A percentile compares a stretch with the other conserved stretches of the same genome.
Conservation (phyloP, 92 coral and sea anemone species). For the Palythoa grandis region DNA sequence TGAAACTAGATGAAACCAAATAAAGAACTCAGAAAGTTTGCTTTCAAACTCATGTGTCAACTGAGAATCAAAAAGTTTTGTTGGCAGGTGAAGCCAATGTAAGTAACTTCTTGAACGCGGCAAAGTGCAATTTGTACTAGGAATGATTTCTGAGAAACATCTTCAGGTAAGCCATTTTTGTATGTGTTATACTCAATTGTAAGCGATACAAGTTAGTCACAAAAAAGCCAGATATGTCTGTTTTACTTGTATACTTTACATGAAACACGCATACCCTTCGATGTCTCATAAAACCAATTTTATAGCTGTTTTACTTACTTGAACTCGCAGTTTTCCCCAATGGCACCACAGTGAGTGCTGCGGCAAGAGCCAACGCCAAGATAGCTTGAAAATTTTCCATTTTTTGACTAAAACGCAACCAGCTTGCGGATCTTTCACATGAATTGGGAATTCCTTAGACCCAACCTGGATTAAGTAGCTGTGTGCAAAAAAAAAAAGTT, state of each 20-base stretch:
- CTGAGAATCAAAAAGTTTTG: too few species aligned
- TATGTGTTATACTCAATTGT: too few species aligned
- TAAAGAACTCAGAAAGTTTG: neutral
- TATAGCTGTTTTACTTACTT: neutral
- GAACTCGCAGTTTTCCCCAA: neutral
- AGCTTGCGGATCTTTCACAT: neutral
- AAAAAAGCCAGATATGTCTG: neutral
- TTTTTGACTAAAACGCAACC: neutral
- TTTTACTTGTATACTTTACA: neutral
- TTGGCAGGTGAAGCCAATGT: too few species aligned
- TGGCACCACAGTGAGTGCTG: neutral
- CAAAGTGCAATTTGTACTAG: too few species aligned
- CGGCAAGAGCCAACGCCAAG: neutral
- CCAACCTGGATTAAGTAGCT: neutral
- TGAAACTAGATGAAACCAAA: too few species aligned
- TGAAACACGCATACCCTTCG: neutral
- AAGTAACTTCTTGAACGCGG: too few species aligned
- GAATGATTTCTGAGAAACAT: too few species aligned
- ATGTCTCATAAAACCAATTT: neutral
- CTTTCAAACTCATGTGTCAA: neutral
- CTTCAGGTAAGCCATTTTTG: too few species aligned
- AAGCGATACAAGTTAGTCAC: too few species aligned
- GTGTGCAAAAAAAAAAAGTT: neutral
- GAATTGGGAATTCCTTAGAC: neutral
- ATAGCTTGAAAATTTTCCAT: neutral